Evolutionary conservation across 2,888 invertebrate species (phyloP).

Genomic region (Trichogramma dendrolimi): DNA sequence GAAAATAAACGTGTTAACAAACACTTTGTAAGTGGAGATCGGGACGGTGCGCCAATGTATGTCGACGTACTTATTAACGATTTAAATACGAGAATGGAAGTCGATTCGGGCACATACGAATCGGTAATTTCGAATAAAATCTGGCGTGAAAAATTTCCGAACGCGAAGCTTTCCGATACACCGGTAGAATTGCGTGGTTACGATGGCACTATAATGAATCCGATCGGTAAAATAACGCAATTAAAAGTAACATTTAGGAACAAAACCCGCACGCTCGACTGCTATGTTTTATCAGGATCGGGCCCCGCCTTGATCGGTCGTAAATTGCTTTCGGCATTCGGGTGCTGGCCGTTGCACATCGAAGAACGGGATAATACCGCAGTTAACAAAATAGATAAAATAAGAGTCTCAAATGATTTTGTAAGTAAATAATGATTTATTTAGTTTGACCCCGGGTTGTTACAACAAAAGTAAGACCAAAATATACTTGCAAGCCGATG

Average conservation of each 20-base stretch:
- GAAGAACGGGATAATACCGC: neutral
- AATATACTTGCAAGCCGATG: conserved; percentile 17
- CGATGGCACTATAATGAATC: neutral
- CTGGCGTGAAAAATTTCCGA: too few relatives aligned
- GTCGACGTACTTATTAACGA: too few relatives aligned
- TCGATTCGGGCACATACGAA: too few relatives aligned
- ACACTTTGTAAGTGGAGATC: too few relatives aligned
- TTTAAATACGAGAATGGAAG: too few relatives aligned
- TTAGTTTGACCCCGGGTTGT: conserved; percentile 6
- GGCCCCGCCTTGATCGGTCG: conserved; percentile 18
- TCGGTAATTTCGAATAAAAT: too few relatives aligned
- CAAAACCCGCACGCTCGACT: conserved; percentile 2
- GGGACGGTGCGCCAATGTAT: too few relatives aligned
- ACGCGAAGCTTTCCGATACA: too few relatives aligned
- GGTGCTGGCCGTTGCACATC: conserved; percentile 12
- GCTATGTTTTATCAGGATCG: conserved; percentile 15
- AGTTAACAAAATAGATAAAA: too few relatives aligned
- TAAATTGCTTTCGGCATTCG: conserved; percentile 16
- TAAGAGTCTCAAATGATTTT: too few relatives aligned
- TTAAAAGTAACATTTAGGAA: conserved; percentile 9
- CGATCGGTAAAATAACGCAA: conserved; percentile 12
- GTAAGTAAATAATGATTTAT: conserved; percentile 5
- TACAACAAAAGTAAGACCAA: conserved; percentile 17
- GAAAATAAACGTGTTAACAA: too few relatives aligned
- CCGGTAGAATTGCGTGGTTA: too few relatives aligned